A percentile compares a stretch with the other conserved stretches of the same genome.
These are phyloP conservation scores for Aradophagus sp. DNA, from an alignment of 1,140 invertebrate species.

Conservation along the genomic window DNA sequence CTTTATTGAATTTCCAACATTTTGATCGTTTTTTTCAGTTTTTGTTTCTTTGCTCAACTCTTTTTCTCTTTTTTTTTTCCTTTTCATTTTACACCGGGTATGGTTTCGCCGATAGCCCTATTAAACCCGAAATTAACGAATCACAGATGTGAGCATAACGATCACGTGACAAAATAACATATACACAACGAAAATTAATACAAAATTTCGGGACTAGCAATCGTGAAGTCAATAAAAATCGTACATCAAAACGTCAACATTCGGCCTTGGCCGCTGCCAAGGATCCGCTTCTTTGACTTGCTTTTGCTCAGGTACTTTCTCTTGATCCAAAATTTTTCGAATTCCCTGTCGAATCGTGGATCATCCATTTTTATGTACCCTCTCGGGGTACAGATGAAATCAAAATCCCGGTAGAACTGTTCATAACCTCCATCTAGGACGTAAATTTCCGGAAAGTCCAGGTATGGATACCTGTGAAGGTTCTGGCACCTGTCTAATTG, in stretches of 20 bases:
- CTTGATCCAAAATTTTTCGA: slow-evolving; percentile 2
- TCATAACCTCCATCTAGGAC: not conserved
- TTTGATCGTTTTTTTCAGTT: not conserved
- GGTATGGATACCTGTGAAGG: not conserved
- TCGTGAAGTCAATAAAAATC: no score
- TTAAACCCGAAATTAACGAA: no score
- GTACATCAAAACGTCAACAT: not conserved
- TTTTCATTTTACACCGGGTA: not conserved
- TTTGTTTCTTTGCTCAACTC: not conserved
- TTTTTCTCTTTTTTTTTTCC: no score
- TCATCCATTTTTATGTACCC: not conserved
- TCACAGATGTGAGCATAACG: no score
- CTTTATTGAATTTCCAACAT: no score
- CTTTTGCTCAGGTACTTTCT: slow-evolving; percentile 1
- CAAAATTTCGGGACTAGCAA: not conserved
- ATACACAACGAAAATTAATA: not conserved
- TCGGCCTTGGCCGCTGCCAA: not conserved
- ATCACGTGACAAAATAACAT: not conserved
- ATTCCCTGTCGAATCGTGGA: not conserved
- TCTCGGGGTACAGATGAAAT: not conserved
- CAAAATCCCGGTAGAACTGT: not conserved
- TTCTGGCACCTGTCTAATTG: not conserved
- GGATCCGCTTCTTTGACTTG: not conserved
- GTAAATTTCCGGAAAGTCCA: not conserved
- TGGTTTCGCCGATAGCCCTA: slow-evolving; percentile 1